Conservation (phyloP, 2,888 invertebrate genomes). For the Phasia obesa region DNA sequence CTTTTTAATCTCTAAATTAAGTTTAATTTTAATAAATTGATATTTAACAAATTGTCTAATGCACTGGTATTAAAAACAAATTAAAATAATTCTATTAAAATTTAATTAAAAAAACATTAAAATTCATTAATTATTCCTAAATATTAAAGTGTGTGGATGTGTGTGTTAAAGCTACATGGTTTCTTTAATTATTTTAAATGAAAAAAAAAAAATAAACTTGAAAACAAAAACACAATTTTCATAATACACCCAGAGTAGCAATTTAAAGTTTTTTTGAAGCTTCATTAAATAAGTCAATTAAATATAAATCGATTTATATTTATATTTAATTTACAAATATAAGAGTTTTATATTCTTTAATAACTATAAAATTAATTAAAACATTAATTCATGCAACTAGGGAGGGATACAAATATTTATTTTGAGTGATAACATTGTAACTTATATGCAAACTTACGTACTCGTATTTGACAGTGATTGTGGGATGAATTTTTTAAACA, state of each 20-base stretch:
- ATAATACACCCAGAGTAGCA: no score
- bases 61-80: neutral
- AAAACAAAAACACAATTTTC: no score
- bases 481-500: no score
- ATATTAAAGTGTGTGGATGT: neutral
- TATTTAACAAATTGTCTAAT: conserved; percentile 13
- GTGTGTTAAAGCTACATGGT: neutral
- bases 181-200: no score
- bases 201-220: no score
- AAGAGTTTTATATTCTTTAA: neutral
- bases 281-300: conserved; percentile 8
- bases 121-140: neutral
- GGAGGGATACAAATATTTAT: no score
- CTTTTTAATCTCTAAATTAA: no score
- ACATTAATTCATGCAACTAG: no score
- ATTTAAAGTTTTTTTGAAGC: neutral
- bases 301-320: conserved; percentile 8
- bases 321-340: neutral
- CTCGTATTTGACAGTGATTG: no score
- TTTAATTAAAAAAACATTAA: neutral
- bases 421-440: no score
- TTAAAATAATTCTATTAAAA: neutral
- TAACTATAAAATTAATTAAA: no score
- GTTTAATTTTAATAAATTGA: neutral
- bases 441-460: no score